Evolutionary conservation across 1,140 invertebrate species (phyloP).

Genomic region (Macrotrachela quadricornifera): DNA sequence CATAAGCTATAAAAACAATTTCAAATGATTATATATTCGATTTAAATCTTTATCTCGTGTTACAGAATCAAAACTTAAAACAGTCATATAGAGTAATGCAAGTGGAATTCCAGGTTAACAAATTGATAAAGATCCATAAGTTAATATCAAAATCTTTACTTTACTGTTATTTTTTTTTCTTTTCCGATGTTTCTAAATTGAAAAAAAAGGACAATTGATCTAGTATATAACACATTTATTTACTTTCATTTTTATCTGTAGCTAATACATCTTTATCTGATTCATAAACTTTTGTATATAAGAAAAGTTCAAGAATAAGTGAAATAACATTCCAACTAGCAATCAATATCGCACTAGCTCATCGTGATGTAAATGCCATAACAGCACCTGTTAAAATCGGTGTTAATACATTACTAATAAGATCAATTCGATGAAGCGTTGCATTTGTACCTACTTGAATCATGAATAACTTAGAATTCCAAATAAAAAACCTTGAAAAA

Average conservation of each 20-base stretch:
- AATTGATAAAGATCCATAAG: slow-evolving; percentile 11
- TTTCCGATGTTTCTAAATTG: too few relatives aligned
- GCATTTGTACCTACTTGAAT: slow-evolving; percentile 22
- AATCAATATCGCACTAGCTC: slow-evolving; percentile 27
- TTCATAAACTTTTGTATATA: slow-evolving; percentile 29
- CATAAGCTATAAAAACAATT: slow-evolving; percentile 8
- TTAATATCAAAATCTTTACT: too few relatives aligned
- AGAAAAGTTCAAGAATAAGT: slow-evolving; percentile 29
- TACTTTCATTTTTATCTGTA: slow-evolving; percentile 5
- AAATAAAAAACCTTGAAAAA: too few relatives aligned
- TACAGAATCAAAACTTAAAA: slow-evolving; percentile 36
- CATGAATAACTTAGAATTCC: too few relatives aligned
- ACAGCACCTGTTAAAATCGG: slow-evolving; percentile 34
- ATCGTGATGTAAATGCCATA: slow-evolving; percentile 18
- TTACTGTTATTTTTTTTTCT: too few relatives aligned
- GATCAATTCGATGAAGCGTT: slow-evolving; percentile 32
- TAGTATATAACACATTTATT: too few relatives aligned
- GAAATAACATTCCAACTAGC: slow-evolving; percentile 35
- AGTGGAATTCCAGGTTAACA: slow-evolving; percentile 32
- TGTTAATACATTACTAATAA: slow-evolving; percentile 31
- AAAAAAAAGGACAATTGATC: too few relatives aligned
- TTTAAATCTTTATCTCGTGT: slow-evolving; percentile 20
- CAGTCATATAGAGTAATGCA: slow-evolving; percentile 36
- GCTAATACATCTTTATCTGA: too few relatives aligned
- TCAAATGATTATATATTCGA: too few relatives aligned